These are phyloP conservation scores for Ochotona princeps DNA, from an alignment of 2,113 vertebrate genomes.

Conservation along the genomic window DNA sequence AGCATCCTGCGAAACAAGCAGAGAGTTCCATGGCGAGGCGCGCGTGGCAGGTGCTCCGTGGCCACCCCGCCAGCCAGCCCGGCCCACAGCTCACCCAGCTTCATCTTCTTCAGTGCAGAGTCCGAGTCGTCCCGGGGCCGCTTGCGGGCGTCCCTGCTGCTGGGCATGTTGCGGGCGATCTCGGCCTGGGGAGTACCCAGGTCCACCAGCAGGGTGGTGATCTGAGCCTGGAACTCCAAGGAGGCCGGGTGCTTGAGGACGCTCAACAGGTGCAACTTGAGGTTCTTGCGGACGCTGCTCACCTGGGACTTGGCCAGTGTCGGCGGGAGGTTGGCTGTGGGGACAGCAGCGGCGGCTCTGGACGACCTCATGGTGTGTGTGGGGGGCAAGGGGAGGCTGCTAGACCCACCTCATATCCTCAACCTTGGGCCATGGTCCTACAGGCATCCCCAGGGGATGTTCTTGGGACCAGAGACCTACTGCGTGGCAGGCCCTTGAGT, in stretches of 20 bases:
- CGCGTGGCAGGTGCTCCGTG: too few relatives aligned
- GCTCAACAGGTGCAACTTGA: conserved; percentile 93
- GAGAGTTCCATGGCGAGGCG: not conserved
- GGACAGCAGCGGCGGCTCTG: not conserved
- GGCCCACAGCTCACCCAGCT: conserved; percentile 89
- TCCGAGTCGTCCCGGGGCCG: conserved; percentile 91
- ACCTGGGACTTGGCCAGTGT: conserved; percentile 97
- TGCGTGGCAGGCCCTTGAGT: not conserved
- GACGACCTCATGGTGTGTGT: too few relatives aligned
- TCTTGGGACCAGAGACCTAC: not conserved
- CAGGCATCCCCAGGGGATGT: not conserved
- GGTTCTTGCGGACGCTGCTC: conserved; percentile 97
- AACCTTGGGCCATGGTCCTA: not conserved
- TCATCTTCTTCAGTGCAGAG: conserved; percentile 92
- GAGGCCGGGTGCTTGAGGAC: conserved; percentile 94
- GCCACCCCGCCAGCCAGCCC: not conserved
- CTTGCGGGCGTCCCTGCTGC: conserved; percentile 89
- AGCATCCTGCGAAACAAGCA: not conserved
- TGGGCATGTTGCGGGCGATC: conserved; percentile 92
- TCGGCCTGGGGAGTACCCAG: conserved; percentile 94
- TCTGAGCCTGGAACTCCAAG: conserved; percentile 94
- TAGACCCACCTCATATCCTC: not conserved
- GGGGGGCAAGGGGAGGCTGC: too few relatives aligned
- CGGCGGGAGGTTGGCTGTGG: conserved; percentile 93
- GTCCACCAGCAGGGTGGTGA: conserved; percentile 95